Percentiles rank a stretch among this genome's conserved stretches.
These are phyloP conservation scores for Lutraria lutraria DNA, from an alignment of 2,888 invertebrate species.

Conservation along the genomic window DNA sequence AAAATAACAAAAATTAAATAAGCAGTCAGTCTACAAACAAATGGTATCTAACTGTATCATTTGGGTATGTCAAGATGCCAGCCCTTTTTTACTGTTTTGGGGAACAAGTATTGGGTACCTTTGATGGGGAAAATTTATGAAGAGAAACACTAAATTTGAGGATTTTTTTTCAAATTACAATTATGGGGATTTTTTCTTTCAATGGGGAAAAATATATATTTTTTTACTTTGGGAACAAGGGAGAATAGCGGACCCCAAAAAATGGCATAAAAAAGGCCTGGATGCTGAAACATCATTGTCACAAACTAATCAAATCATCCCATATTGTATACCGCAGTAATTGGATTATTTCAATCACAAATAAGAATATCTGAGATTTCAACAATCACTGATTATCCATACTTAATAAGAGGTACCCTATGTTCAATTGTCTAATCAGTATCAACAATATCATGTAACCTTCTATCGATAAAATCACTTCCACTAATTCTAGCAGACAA, in stretches of 20 bases:
- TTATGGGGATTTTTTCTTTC: too few species aligned
- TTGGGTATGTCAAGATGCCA: background rate
- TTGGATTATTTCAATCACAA: constrained; percentile 4
- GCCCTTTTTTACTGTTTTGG: too few species aligned
- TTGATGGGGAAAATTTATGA: too few species aligned
- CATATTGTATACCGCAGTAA: constrained; percentile 19
- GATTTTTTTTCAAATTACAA: too few species aligned
- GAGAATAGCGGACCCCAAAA: too few species aligned
- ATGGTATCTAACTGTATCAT: background rate
- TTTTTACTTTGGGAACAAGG: too few species aligned
- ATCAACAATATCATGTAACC: constrained; percentile 19
- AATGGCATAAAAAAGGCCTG: too few species aligned
- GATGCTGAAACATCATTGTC: background rate
- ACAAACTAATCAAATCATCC: constrained; percentile 7
- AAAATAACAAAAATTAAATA: constrained; percentile 2
- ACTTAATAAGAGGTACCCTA: constrained; percentile 40
- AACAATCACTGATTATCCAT: constrained; percentile 16
- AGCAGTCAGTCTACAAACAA: background rate
- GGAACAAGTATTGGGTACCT: too few species aligned
- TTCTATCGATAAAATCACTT: background rate
- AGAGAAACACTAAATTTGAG: too few species aligned
- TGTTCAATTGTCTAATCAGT: constrained; percentile 17
- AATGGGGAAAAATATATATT: too few species aligned
- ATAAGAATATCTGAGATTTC: constrained; percentile 24
- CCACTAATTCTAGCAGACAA: background rate